Conservation (phyloP, 2,888 invertebrate species). For the Nomada ferruginata region DNA sequence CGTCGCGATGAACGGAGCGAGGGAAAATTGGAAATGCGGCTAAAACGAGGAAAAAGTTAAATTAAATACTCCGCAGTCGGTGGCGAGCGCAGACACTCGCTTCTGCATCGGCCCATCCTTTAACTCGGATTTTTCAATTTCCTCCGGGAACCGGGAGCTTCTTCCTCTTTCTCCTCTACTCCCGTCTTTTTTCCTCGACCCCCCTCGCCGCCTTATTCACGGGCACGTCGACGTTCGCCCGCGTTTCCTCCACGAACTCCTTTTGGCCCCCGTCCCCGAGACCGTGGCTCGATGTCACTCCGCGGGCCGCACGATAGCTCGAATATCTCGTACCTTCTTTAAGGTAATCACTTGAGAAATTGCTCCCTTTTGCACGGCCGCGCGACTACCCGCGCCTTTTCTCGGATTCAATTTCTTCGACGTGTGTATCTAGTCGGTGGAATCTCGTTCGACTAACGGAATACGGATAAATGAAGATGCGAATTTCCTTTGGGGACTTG, state of each 20-base stretch:
- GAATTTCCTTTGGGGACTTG: background rate
- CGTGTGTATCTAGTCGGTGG: constrained; percentile 37
- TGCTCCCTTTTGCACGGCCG: constrained; percentile 53
- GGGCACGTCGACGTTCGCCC: constrained; percentile 15
- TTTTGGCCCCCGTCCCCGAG: background rate
- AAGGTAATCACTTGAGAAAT: constrained; percentile 74
- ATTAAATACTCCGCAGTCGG: constrained; percentile 76
- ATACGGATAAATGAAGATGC: constrained; percentile 10
- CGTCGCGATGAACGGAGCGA: constrained; percentile 46
- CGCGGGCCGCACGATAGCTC: constrained; percentile 52
- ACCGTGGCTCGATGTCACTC: constrained; percentile 55
- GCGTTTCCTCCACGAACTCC: background rate
- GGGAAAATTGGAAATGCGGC: constrained; percentile 77
- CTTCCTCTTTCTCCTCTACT: constrained; percentile 35
- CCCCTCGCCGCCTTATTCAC: constrained; percentile 22
- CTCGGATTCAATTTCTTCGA: constrained; percentile 66
- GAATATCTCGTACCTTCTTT: constrained; percentile 68
- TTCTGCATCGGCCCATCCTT: constrained; percentile 67
- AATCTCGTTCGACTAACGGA: constrained; percentile 33
- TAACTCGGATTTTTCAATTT: constrained; percentile 79
- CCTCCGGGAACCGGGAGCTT: constrained; percentile 69
- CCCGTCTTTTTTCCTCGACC: constrained; percentile 1
- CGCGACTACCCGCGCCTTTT: constrained; percentile 11
- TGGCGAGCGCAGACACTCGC: constrained; percentile 65
- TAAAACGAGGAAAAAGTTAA: constrained; percentile 77